These are phyloP conservation scores for Centropus unirufus DNA, from an alignment of 2,113 vertebrate genomes.

Conservation along the genomic window DNA sequence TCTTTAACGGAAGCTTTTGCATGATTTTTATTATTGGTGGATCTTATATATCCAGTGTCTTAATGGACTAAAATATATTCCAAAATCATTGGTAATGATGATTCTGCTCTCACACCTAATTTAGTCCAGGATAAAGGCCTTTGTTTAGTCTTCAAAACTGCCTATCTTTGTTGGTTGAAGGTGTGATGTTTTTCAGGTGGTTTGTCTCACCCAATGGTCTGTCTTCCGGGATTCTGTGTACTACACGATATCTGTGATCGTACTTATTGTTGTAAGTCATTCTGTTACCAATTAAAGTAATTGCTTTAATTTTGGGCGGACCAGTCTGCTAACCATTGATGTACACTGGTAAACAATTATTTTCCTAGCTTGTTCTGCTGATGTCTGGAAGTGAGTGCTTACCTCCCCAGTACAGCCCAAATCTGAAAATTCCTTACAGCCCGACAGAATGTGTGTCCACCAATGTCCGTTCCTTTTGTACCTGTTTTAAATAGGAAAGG, in stretches of 20 bases:
- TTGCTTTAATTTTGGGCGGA: background rate
- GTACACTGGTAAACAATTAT: background rate
- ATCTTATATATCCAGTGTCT: background rate
- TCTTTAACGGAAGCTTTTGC: background rate
- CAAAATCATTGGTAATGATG: background rate
- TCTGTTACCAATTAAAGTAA: background rate
- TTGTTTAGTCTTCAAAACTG: background rate
- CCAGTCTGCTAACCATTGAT: background rate
- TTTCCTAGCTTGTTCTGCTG: background rate
- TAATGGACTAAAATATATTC: background rate
- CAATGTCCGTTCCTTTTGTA: background rate
- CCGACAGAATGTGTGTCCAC: background rate
- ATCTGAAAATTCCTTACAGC: background rate
- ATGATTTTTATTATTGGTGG: background rate
- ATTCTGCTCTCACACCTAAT: background rate
- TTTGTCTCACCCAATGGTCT: conserved; percentile 91
- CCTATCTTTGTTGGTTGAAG: background rate
- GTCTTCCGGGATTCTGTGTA: conserved; percentile 94
- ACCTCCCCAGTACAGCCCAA: background rate
- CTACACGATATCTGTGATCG: conserved; percentile 89
- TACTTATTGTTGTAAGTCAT: conserved; percentile 91
- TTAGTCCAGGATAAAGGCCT: background rate
- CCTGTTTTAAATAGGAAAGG: background rate
- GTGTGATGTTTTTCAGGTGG: conserved; percentile 82
- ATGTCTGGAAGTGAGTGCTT: background rate